Evolutionary conservation across 2,888 invertebrate species (phyloP).

Genomic region (Tipula unca): DNA sequence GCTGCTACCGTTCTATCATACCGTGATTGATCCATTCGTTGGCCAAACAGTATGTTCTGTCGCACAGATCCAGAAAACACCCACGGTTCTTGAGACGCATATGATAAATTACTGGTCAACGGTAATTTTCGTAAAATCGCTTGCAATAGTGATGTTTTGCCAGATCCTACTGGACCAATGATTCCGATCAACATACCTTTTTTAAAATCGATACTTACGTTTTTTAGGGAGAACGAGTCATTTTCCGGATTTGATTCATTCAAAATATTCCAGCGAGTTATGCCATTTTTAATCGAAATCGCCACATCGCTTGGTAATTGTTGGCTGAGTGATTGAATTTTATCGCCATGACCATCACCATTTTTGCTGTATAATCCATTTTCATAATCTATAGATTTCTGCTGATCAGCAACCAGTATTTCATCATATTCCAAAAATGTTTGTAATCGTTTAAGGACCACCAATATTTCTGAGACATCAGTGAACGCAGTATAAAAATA

Average conservation of each 20-base stretch:
- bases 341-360: background rate
- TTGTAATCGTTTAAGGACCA: constrained; percentile 62
- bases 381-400: constrained; percentile 19
- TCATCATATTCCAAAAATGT: constrained; percentile 42
- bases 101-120: constrained; percentile 48
- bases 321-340: background rate
- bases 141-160: constrained; percentile 61
- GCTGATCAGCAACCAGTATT: constrained; percentile 20
- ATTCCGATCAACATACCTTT: constrained; percentile 56
- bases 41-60: constrained; percentile 79
- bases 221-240: constrained; percentile 27
- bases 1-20: constrained; percentile 40
- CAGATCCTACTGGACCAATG: constrained; percentile 67
- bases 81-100: constrained; percentile 83
- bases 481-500: constrained; percentile 52
- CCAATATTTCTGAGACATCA: constrained; percentile 67
- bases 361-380: background rate
- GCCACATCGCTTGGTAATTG: constrained; percentile 29
- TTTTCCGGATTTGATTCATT: background rate
- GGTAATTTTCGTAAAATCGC: constrained; percentile 65
- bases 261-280: constrained; percentile 42
- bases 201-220: constrained; percentile 46
- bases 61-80: constrained; percentile 65
- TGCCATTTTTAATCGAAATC: constrained; percentile 33
- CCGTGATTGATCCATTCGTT: constrained; percentile 29